Conservation (phyloP, 1,140 invertebrate species). For the Pogonomyrmex californicus region DNA sequence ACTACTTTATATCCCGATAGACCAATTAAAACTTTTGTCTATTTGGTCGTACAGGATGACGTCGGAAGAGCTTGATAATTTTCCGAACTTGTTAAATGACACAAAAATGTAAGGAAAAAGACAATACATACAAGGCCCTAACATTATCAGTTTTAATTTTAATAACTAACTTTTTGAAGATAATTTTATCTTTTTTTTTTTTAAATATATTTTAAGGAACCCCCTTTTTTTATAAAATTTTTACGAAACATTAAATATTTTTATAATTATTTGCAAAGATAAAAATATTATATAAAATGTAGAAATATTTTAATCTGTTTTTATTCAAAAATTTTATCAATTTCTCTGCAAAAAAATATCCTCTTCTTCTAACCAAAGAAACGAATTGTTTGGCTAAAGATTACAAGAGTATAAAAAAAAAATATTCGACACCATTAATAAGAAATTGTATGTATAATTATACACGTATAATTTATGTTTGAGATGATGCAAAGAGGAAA, state of each 20-base stretch:
- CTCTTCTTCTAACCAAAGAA: neutral
- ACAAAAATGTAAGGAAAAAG: neutral
- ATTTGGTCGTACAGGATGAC: neutral
- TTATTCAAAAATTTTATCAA: neutral
- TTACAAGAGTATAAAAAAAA: neutral
- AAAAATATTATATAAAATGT: neutral
- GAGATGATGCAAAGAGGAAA: neutral
- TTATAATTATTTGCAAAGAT: neutral
- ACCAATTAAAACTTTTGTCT: slow-evolving; percentile 61
- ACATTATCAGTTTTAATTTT: neutral
- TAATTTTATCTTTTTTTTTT: neutral
- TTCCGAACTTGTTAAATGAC: neutral
- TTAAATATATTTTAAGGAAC: neutral
- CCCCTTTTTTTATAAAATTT: neutral
- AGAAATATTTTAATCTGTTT: neutral
- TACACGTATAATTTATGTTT: neutral
- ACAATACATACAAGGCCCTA: neutral
- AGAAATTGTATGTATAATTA: neutral
- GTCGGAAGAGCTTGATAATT: slow-evolving; percentile 12
- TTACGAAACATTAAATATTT: neutral
- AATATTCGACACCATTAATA: slow-evolving; percentile 3
- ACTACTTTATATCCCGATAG: slow-evolving; percentile 30
- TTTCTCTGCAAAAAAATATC: neutral
- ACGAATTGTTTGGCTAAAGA: neutral
- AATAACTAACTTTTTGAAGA: neutral